Evolutionary conservation across 2,113 vertebrate species (phyloP).

Genomic region (Chloroceryle aenea): DNA sequence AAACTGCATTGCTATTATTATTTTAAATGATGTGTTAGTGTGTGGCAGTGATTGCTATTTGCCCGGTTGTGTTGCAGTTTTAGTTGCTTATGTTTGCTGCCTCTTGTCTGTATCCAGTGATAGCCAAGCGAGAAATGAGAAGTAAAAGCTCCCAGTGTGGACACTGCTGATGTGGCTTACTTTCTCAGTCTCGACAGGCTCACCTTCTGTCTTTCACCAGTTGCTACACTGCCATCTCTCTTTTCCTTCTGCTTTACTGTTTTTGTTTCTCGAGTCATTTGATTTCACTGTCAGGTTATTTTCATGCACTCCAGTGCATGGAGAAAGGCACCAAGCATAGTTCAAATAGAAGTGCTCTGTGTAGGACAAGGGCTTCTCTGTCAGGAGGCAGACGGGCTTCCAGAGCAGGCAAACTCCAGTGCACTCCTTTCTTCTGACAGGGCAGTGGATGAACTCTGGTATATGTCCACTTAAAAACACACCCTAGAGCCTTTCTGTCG

Average conservation of each 20-base stretch:
- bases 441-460: neutral
- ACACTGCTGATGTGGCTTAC: neutral
- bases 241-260: neutral
- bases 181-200: neutral
- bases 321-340: neutral
- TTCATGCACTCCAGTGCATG: neutral
- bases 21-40: neutral
- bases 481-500: neutral
- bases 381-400: neutral
- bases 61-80: neutral
- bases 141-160: neutral
- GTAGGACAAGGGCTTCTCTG: neutral
- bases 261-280: neutral
- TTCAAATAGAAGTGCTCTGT: neutral
- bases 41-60: neutral
- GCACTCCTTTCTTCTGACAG: too few species aligned
- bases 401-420: neutral
- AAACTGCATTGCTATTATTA: neutral
- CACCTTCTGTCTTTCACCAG: fast-evolving
- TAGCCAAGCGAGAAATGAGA: neutral
- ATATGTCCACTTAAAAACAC: neutral
- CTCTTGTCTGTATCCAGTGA: neutral
- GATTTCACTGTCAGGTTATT: neutral
- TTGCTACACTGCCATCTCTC: neutral
- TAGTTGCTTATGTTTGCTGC: neutral